Evolutionary conservation across 2,888 invertebrate genomes (phyloP), one percentile per base, ranked within the genome.

Genomic region (Hydrotaea diabolus): DNA sequence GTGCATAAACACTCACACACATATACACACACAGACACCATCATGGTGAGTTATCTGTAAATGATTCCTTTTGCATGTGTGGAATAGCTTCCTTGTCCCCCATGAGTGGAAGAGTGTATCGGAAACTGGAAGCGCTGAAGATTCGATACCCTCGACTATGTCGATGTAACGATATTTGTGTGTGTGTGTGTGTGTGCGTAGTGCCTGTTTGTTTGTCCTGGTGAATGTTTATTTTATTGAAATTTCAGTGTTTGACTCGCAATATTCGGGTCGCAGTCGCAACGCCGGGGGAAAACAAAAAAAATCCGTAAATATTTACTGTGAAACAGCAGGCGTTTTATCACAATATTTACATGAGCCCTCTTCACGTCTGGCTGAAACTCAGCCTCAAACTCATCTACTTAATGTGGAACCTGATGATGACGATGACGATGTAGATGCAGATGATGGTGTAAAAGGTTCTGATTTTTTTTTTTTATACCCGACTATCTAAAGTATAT

Each of bases 311-410:
- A 90, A 90, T 90, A 91, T 90, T 91, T 91, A 90, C 88, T 72
- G 87, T 87, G 88, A 87, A 89, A 89, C 90, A 90, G 90, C 90
- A 89, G 91, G 91, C 91, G 89, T 89, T 90, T 91, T 91, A 90
- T 90, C 91, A 91, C 88, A 90, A 90, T 89, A 90, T 90, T 90
- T 91, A 89, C 89, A 87, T 86, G 88, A 87, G 26, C 13, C 9
- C 49, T 23, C 66, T 39, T 15, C 21, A 76, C 64, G 64, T n/a
- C n/a, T n/a, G n/a, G n/a, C n/a, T n/a, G n/a, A n/a, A n/a, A 26
- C n/a, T 36, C n/a, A 19, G 66, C 4, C 11, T 46, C 21, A 73
- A 19, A n/a, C 55, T n/a, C 15, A 17, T 19, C 31, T 13, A 49
- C 49, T 49, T n/a, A n/a, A n/a, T n/a, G n/a, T 39, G 39, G 39